These are phyloP conservation scores for human DNA, from an alignment of 2,113 vertebrate species.

Conservation along the genomic window DNA sequence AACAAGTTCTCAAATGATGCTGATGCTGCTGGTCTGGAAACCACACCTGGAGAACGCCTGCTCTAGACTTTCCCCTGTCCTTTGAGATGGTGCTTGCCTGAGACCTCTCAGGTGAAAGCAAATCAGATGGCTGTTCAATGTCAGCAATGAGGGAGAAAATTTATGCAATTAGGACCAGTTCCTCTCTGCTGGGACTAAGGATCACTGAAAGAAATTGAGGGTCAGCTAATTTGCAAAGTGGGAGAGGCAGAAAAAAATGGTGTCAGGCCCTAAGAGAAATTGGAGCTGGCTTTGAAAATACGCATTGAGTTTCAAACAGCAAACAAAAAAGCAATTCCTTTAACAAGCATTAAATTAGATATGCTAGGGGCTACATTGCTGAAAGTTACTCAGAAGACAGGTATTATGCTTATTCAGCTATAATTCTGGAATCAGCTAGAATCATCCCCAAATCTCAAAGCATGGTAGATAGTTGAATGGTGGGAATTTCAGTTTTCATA, in stretches of 20 bases:
- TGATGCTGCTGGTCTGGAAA: background rate
- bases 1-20: background rate
- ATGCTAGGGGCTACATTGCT: background rate
- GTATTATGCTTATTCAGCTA: background rate
- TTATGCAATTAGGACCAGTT: too few relatives aligned
- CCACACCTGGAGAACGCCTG: background rate
- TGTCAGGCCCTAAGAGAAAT: background rate
- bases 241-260: background rate
- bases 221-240: background rate
- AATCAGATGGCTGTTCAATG: too few relatives aligned
- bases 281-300: background rate
- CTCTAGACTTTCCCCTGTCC: background rate
- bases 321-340: background rate
- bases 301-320: background rate
- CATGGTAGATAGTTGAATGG: background rate
- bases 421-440: background rate
- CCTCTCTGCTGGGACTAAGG: background rate
- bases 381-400: background rate
- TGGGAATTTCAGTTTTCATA: constrained; percentile 12
- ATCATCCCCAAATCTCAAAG: background rate
- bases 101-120: background rate
- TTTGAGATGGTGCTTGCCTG: background rate
- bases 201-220: background rate
- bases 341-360: background rate
- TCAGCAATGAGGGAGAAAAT: background rate